Evolutionary conservation across 2,888 invertebrate species (phyloP).

Genomic region (Willowsia nigromaculata): DNA sequence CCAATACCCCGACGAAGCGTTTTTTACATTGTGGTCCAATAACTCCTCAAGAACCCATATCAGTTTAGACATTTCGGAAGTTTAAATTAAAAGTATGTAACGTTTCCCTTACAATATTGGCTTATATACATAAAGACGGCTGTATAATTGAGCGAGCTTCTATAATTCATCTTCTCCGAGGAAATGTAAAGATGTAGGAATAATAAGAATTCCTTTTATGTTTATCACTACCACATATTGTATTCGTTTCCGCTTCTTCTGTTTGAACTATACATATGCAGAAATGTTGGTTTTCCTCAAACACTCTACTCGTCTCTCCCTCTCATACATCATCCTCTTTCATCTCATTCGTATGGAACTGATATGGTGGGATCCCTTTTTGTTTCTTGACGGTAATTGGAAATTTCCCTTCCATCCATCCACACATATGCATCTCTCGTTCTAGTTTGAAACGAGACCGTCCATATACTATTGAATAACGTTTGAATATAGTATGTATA

Average conservation of each 20-base stretch:
- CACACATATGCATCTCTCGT: constrained; percentile 45
- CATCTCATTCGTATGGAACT: constrained; percentile 77
- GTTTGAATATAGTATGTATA: not conserved
- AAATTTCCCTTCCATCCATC: constrained; percentile 74
- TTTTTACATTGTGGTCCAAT: constrained; percentile 24
- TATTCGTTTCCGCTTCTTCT: constrained; percentile 15
- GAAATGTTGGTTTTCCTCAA: constrained; percentile 1
- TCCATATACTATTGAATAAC: not conserved
- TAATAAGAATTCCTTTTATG: constrained; percentile 20
- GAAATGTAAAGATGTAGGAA: constrained; percentile 1
- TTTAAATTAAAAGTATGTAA: constrained; percentile 24
- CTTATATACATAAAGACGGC: not conserved
- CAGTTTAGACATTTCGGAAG: constrained; percentile 29
- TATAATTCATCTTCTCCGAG: constrained; percentile 22
- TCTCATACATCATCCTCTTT: constrained; percentile 66
- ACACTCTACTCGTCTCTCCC: not conserved
- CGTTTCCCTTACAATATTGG: not conserved
- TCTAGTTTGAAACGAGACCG: constrained; percentile 47
- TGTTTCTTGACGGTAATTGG: constrained; percentile 76
- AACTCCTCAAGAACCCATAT: constrained; percentile 27
- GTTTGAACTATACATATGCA: not conserved
- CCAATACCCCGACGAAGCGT: not conserved
- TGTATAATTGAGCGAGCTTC: not conserved
- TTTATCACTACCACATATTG: not conserved
- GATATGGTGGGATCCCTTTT: constrained; percentile 69